Evolutionary conservation across 1,140 invertebrate genomes (phyloP).

Genomic region (Drosophila nannoptera): DNA sequence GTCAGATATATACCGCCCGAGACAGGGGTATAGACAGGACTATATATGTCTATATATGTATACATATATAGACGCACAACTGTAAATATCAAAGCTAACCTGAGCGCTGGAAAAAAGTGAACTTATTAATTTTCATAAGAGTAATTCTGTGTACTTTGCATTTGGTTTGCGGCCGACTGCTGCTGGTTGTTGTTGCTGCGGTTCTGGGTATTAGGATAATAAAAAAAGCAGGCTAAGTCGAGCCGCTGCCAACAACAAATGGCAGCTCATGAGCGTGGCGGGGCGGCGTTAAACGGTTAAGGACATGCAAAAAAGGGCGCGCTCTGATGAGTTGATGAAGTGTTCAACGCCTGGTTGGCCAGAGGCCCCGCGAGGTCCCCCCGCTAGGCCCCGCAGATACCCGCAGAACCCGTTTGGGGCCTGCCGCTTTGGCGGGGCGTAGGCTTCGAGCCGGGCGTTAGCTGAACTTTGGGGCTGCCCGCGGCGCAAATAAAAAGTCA

Average conservation of each 20-base stretch:
- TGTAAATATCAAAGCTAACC: conserved; percentile 34
- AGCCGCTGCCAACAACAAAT: conserved; percentile 54
- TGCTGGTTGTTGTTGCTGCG: conserved; percentile 2
- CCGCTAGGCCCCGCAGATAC: not conserved
- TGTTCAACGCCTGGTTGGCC: conserved; percentile 72
- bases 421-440: not conserved
- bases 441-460: not conserved
- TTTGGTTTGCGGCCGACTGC: conserved; percentile 42
- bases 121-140: conserved; percentile 79
- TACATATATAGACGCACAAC: conserved; percentile 22
- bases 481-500: conserved; percentile 74
- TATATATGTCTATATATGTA: conserved; percentile 5
- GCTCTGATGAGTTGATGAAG: conserved; percentile 77
- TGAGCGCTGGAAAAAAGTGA: conserved; percentile 65
- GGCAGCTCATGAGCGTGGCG: conserved; percentile 46
- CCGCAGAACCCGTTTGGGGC: not conserved
- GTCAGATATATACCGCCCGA: conserved; percentile 31
- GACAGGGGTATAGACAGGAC: not conserved
- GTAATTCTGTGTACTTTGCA: conserved; percentile 76
- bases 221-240: not conserved
- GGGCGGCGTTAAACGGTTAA: conserved; percentile 70
- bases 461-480: conserved; percentile 50
- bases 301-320: conserved; percentile 75
- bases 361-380: not conserved
- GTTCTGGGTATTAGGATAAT: too few relatives aligned